phyloP scores from a whole-genome alignment of 2,888 invertebrate species.

The Ormyrus labotus region DNA sequence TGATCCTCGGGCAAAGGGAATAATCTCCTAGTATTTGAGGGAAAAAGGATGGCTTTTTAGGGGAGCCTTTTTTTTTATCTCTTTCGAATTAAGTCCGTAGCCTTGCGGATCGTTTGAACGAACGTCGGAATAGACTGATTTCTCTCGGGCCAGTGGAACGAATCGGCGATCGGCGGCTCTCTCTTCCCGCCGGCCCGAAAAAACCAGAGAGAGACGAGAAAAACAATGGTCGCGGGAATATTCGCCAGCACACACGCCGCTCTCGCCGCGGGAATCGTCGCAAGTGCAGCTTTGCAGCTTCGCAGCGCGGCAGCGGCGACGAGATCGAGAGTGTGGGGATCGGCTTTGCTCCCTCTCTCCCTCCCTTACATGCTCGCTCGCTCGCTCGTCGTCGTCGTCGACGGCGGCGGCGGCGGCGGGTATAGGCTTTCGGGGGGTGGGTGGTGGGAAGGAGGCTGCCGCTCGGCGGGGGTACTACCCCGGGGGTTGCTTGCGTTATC shows the following conservation, averaged over 20 bases:
- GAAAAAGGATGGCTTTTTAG: too few relatives aligned
- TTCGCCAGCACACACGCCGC: background rate
- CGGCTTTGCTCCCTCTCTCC: constrained; percentile 13
- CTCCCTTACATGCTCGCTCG: constrained; percentile 14
- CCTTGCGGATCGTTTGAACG: too few relatives aligned
- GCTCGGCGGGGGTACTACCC: background rate
- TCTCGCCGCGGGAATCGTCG: too few relatives aligned
- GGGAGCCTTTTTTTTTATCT: too few relatives aligned
- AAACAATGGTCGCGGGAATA: constrained; percentile 17
- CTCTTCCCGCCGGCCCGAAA: background rate
- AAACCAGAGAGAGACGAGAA: background rate
- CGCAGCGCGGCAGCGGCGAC: constrained; percentile 23
- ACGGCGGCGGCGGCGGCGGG: background rate
- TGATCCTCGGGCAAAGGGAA: too few relatives aligned
- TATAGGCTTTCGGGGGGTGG: constrained; percentile 29
- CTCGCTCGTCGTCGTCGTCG: background rate
- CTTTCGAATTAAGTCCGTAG: too few relatives aligned
- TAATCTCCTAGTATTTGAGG: too few relatives aligned
- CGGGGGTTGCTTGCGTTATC: too few relatives aligned
- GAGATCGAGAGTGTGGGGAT: background rate
- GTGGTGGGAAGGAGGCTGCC: too few relatives aligned
- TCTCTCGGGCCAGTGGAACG: too few relatives aligned
- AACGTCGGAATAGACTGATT: too few relatives aligned
- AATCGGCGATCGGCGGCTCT: constrained; percentile 12
- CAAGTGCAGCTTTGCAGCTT: too few relatives aligned